phyloP scores from a whole-genome alignment of 2,797 vertebrate species.

The Rhinoraja longicauda region DNA sequence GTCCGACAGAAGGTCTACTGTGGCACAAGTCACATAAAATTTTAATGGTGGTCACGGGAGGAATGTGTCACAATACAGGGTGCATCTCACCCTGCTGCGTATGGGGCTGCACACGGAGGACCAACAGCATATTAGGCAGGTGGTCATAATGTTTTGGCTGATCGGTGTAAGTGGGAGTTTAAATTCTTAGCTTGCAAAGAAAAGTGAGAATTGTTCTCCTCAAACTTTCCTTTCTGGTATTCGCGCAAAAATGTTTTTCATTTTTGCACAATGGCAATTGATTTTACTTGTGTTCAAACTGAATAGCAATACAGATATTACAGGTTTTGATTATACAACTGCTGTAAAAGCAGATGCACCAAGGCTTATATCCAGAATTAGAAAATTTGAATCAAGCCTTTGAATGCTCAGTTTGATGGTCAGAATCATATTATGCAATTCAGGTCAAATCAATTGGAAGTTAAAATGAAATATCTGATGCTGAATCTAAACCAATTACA shows the following conservation, averaged over 20 bases:
- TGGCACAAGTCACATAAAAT: too few species aligned
- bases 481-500: not conserved
- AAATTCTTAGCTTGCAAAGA: not conserved
- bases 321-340: not conserved
- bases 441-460: constrained; percentile 15
- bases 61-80: too few species aligned
- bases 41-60: too few species aligned
- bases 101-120: too few species aligned
- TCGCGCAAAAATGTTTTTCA: not conserved
- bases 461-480: constrained; percentile 31
- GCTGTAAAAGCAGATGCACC: not conserved
- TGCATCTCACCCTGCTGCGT: too few species aligned
- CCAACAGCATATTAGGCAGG: too few species aligned
- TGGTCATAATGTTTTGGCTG: too few species aligned
- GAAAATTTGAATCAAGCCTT: not conserved
- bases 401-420: not conserved
- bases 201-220: not conserved
- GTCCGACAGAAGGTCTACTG: too few species aligned
- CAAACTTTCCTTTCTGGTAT: not conserved
- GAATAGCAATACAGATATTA: not conserved
- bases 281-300: not conserved
- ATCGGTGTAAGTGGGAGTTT: too few species aligned
- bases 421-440: not conserved
- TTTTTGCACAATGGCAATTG: not conserved
- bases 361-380: not conserved